These are phyloP conservation scores for Electrophaes corylata DNA, from an alignment of 2,888 invertebrate species.

Conservation along the genomic window DNA sequence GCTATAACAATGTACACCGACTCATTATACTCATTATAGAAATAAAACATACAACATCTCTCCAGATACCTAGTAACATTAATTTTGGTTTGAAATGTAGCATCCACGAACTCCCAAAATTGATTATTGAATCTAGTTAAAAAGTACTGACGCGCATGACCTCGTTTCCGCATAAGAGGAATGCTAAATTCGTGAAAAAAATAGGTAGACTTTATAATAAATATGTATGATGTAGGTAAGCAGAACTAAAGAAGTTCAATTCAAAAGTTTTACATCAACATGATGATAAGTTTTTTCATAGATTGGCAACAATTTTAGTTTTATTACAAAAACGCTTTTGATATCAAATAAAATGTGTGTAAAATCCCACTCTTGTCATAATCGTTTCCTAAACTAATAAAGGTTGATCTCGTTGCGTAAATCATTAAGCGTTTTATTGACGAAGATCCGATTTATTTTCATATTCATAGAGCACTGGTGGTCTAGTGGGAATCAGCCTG, in stretches of 20 bases:
- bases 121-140: conserved; percentile 82
- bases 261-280: neutral
- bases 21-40: neutral
- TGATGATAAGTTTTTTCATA: conserved; percentile 11
- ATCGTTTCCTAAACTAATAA: conserved; percentile 51
- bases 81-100: conserved; percentile 7
- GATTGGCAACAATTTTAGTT: conserved; percentile 19
- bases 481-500: too few species aligned
- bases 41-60: neutral
- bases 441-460: conserved; percentile 34
- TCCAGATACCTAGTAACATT: neutral
- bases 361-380: conserved; percentile 41
- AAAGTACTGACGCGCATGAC: conserved; percentile 60
- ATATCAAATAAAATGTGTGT: conserved; percentile 38
- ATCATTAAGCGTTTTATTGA: conserved; percentile 44
- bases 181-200: conserved; percentile 18
- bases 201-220: too few species aligned
- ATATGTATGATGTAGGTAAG: too few species aligned
- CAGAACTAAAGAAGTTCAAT: too few species aligned
- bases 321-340: conserved; percentile 31
- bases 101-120: conserved; percentile 63
- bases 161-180: conserved; percentile 55
- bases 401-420: conserved; percentile 42
- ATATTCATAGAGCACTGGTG: too few species aligned
- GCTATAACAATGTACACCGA: neutral